phyloP scores from a whole-genome alignment of 2,797 vertebrate species.

The Sebastes trivittatus region DNA sequence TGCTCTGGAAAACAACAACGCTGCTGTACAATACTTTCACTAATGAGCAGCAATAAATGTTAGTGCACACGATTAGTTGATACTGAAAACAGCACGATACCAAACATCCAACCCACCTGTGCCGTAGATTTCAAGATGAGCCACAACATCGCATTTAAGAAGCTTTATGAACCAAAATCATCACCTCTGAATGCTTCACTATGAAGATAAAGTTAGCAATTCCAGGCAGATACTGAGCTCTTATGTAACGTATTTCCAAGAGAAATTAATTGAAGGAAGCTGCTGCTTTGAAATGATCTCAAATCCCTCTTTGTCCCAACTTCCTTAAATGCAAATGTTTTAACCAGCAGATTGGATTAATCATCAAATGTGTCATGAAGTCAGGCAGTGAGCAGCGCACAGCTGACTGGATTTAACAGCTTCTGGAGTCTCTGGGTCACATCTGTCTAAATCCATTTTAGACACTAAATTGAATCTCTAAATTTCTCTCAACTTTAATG shows the following conservation, averaged over 20 bases:
- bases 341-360: constrained; percentile 7
- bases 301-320: background rate
- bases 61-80: background rate
- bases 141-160: background rate
- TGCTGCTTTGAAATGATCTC: background rate
- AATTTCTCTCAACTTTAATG: constrained; percentile 12
- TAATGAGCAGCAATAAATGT: background rate
- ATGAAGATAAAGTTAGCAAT: no score
- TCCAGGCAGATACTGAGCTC: no score
- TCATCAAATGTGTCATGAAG: constrained; percentile 10
- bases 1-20: background rate
- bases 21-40: background rate
- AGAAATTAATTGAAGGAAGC: background rate
- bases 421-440: constrained; percentile 14
- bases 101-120: background rate
- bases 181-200: background rate
- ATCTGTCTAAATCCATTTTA: constrained; percentile 7
- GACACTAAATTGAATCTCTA: constrained; percentile 19
- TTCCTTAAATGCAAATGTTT: background rate
- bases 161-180: background rate
- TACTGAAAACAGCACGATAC: background rate
- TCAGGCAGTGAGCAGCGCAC: background rate
- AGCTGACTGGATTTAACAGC: constrained; percentile 4
- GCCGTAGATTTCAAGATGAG: background rate
- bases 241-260: background rate